These are phyloP conservation scores for Pygoscelis antarcticus DNA, from an alignment of 2,113 vertebrate species.

Conservation along the genomic window DNA sequence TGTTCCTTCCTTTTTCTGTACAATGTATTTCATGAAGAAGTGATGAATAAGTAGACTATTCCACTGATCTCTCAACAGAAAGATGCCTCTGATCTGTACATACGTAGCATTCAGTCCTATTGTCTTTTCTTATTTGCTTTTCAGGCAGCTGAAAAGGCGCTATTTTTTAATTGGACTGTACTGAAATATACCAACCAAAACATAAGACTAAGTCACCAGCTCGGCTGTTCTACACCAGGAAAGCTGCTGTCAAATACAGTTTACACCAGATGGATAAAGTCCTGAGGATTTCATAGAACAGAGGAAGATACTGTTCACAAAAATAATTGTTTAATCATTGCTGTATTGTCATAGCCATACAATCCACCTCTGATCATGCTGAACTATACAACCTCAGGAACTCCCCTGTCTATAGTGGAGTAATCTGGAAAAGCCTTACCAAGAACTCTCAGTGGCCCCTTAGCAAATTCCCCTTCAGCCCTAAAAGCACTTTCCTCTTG, in stretches of 20 bases:
- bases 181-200: background rate
- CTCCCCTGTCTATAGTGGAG: background rate
- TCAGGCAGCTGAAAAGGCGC: background rate
- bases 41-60: background rate
- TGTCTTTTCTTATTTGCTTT: background rate
- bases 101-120: background rate
- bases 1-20: background rate
- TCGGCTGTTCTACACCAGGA: background rate
- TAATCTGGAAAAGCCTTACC: background rate
- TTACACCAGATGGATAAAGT: background rate
- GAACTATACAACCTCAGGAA: background rate
- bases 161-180: background rate
- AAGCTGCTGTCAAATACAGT: background rate
- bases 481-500: slow-evolving; percentile 2
- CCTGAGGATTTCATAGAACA: background rate
- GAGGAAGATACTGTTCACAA: background rate
- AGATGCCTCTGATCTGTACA: background rate
- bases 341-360: background rate
- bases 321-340: background rate
- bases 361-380: background rate
- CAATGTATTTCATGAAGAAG: background rate
- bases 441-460: slow-evolving; percentile 7
- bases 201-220: background rate
- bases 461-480: background rate
- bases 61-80: background rate